Percentiles rank a stretch among this genome's conserved stretches.
Conservation (phyloP, 1,140 invertebrate genomes). For the Caenorhabditis remanei region DNA sequence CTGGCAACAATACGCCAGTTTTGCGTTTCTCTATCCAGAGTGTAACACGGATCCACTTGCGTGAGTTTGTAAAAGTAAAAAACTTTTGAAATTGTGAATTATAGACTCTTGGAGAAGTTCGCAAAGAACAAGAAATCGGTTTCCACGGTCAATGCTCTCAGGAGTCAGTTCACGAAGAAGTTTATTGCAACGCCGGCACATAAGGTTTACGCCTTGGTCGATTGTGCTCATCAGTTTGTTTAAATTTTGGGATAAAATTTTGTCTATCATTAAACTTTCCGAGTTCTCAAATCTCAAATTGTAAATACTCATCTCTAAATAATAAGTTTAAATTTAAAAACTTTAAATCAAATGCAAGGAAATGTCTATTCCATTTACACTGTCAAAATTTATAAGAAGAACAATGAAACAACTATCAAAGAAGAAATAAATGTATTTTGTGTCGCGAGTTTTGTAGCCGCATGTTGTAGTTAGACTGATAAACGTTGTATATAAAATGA, state of each 20-base stretch:
- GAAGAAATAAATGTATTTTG: background rate
- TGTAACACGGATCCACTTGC: background rate
- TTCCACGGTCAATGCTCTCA: background rate
- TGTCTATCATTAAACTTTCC: too few relatives aligned
- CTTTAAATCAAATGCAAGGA: too few relatives aligned
- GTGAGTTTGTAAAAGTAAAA: background rate
- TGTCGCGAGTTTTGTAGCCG: background rate
- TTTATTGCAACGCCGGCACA: background rate
- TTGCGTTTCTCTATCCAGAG: conserved; percentile 12
- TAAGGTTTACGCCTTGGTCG: background rate
- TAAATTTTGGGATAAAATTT: background rate
- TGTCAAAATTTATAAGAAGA: too few relatives aligned
- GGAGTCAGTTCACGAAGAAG: conserved; percentile 17
- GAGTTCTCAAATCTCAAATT: too few relatives aligned
- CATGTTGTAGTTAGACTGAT: background rate
- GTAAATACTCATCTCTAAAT: too few relatives aligned
- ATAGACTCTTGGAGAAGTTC: background rate
- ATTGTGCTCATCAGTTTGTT: background rate
- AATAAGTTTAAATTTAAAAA: too few relatives aligned
- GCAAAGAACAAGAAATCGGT: background rate
- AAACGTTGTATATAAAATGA: too few relatives aligned
- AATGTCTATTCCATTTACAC: too few relatives aligned
- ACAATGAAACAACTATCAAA: too few relatives aligned
- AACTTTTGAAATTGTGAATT: background rate
- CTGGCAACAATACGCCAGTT: background rate